Conservation (phyloP, 2,113 vertebrate genomes). For the Saccopteryx leptura region DNA sequence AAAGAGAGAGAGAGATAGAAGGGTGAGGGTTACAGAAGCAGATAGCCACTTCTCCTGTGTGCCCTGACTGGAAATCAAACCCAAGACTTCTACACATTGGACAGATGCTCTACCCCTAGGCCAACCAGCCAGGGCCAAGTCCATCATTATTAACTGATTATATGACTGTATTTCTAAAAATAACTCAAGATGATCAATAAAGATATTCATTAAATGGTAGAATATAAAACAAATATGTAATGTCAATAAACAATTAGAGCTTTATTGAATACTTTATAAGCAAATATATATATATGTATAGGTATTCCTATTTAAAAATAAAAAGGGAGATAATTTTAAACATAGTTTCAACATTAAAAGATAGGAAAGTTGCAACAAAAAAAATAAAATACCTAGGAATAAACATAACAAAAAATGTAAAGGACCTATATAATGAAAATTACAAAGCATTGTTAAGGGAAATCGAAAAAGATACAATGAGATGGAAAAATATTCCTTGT, state of each 20-base stretch:
- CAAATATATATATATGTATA: background rate
- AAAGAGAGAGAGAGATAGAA: too few species aligned
- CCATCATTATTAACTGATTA: background rate
- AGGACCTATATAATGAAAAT: too few species aligned
- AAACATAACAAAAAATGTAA: too few species aligned
- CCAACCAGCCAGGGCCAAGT: background rate
- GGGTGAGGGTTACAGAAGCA: too few species aligned
- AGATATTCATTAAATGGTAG: background rate
- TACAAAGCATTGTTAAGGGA: too few species aligned
- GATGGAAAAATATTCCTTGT: too few species aligned
- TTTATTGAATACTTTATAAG: background rate
- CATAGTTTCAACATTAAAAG: background rate
- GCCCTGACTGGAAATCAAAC: too few species aligned
- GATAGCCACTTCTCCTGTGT: too few species aligned
- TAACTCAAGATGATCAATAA: background rate
- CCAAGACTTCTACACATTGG: too few species aligned
- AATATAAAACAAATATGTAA: slow-evolving; percentile 5
- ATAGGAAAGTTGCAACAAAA: background rate
- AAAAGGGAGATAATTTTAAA: background rate
- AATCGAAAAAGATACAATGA: too few species aligned
- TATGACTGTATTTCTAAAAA: background rate
- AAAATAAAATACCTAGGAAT: too few species aligned
- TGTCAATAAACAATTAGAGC: slow-evolving; percentile 6
- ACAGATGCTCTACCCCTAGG: too few species aligned
- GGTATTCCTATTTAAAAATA: background rate